Evolutionary conservation across 2,888 invertebrate genomes (phyloP).

Genomic region (Lasius platythorax): DNA sequence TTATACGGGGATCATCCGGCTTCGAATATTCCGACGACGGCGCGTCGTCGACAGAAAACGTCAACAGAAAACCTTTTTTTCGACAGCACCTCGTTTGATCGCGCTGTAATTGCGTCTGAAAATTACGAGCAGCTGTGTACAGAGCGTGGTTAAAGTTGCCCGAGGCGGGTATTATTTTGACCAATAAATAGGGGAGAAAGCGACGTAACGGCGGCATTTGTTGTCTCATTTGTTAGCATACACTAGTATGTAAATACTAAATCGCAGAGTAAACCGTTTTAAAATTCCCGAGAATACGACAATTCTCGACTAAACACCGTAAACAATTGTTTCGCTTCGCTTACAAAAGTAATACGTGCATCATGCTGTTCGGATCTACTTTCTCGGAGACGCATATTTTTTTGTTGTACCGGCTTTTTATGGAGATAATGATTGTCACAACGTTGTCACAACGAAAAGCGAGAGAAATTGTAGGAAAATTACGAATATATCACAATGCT

Average conservation of each 20-base stretch:
- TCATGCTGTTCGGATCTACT: background rate
- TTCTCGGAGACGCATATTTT: background rate
- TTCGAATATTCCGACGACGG: conserved; percentile 53
- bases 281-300: background rate
- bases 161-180: conserved; percentile 19
- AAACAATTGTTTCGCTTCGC: conserved; percentile 2
- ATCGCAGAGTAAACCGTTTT: conserved; percentile 21
- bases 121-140: conserved; percentile 56
- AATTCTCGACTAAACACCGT: background rate
- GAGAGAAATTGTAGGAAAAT: conserved; percentile 3
- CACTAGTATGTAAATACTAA: conserved; percentile 23
- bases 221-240: background rate
- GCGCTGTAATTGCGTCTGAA: conserved; percentile 65
- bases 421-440: background rate
- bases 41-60: conserved; percentile 4
- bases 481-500: background rate
- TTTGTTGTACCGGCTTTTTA: background rate
- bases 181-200: background rate
- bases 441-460: background rate
- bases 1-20: conserved; percentile 28
- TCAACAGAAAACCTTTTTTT: conserved; percentile 64
- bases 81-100: conserved; percentile 64
- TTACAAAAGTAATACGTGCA: background rate
- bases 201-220: background rate
- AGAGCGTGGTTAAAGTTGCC: conserved; percentile 24